Conservation (phyloP, 1,140 invertebrate species). For the Yoshiicerus persimilis region DNA sequence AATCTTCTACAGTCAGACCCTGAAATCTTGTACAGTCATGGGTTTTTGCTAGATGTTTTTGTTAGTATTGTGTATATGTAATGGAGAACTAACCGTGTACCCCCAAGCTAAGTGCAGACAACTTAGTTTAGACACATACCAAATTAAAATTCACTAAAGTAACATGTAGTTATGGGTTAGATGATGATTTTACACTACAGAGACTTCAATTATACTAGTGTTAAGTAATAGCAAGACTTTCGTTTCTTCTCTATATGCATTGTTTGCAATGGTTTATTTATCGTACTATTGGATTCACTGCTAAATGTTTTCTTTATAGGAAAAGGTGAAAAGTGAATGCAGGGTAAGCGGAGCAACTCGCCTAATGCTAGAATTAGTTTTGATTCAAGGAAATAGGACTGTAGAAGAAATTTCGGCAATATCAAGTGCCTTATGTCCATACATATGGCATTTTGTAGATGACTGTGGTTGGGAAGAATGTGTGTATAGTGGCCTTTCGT, state of each 20-base stretch:
- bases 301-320: slow-evolving; percentile 33
- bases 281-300: not conserved
- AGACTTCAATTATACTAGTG: too few species aligned
- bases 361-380: slow-evolving; percentile 54
- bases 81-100: too few species aligned
- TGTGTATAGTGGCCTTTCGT: slow-evolving; percentile 38
- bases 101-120: too few species aligned
- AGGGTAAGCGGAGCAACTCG: slow-evolving; percentile 54
- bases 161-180: not conserved
- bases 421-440: slow-evolving; percentile 52
- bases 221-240: too few species aligned
- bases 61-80: too few species aligned
- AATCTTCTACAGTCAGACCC: too few species aligned
- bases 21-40: too few species aligned
- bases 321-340: slow-evolving; percentile 52
- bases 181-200: not conserved
- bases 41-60: too few species aligned
- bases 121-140: too few species aligned
- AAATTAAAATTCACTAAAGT: too few species aligned
- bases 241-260: too few species aligned
- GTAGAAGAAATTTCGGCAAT: slow-evolving; percentile 54
- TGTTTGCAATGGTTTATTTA: not conserved
- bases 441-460: slow-evolving; percentile 52
- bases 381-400: slow-evolving; percentile 53
- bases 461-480: slow-evolving; percentile 52